Evolutionary conservation across 2,113 vertebrate genomes (phyloP).

Genomic region (Cygnus buccinator): DNA sequence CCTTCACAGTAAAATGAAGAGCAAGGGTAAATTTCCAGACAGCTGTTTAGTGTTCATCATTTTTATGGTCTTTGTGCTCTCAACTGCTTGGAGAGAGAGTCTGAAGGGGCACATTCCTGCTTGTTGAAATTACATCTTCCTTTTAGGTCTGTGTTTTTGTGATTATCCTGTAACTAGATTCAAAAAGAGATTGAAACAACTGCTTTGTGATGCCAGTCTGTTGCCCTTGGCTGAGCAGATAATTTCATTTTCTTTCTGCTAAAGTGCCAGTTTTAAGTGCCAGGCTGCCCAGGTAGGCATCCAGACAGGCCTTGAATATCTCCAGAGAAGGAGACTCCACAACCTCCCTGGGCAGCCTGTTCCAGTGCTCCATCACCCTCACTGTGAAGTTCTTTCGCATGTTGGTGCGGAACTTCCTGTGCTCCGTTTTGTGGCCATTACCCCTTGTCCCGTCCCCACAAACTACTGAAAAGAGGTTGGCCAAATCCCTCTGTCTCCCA

Average conservation of each 20-base stretch:
- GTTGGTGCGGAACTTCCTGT: too few relatives aligned
- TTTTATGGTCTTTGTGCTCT: background rate
- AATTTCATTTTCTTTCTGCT: background rate
- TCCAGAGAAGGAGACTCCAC: too few relatives aligned
- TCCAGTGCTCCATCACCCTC: too few relatives aligned
- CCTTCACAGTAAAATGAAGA: background rate
- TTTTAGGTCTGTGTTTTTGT: background rate
- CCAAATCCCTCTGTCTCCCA: too few relatives aligned
- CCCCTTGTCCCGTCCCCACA: too few relatives aligned
- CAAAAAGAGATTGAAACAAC: background rate
- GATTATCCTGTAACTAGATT: background rate
- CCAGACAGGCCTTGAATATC: too few relatives aligned
- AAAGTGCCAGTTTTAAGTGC: background rate
- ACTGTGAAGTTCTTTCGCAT: too few relatives aligned
- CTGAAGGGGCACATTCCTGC: background rate
- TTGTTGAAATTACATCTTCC: background rate
- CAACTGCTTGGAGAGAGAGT: background rate
- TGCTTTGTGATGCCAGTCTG: background rate
- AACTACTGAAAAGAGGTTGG: too few relatives aligned
- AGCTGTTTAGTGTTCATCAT: background rate
- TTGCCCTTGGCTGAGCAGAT: background rate
- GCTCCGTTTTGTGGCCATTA: too few relatives aligned
- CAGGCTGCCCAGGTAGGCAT: too few relatives aligned
- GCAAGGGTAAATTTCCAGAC: background rate
- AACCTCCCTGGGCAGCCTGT: too few relatives aligned